Conservation (phyloP, 2,797 vertebrate species). For the Bradypus variegatus region DNA sequence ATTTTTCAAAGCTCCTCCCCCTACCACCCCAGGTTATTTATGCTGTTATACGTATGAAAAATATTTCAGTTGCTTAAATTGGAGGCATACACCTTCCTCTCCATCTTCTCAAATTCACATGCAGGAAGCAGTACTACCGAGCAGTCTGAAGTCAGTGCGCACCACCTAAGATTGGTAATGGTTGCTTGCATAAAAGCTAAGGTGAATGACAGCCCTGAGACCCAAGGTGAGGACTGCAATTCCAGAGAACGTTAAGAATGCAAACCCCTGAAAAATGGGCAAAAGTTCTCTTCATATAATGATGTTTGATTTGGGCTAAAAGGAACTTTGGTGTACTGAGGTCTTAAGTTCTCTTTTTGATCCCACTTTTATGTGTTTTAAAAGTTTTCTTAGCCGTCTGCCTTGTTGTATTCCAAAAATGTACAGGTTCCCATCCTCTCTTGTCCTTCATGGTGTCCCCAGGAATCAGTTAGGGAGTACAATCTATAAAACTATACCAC, state of each 20-base stretch:
- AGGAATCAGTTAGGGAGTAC: neutral
- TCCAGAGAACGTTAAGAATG: neutral
- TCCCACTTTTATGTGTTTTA: neutral
- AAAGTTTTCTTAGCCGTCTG: neutral
- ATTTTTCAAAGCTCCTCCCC: neutral
- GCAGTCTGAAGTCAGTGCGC: neutral
- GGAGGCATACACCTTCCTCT: neutral
- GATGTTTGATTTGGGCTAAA: neutral
- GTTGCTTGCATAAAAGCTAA: neutral
- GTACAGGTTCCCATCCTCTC: neutral
- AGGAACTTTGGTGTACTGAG: neutral
- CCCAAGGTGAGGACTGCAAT: neutral
- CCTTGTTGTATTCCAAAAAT: neutral
- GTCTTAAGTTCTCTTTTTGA: neutral
- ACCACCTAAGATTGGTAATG: neutral
- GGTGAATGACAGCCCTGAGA: neutral
- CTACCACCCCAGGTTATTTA: neutral
- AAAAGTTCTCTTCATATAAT: neutral
- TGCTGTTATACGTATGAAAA: neutral
- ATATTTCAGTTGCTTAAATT: neutral
- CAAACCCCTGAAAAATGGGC: neutral
- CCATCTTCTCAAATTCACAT: neutral
- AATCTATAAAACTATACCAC: neutral
- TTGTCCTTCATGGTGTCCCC: rapidly evolving
- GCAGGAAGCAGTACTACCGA: neutral